phyloP scores from a whole-genome alignment of 2,797 vertebrate species.

The Momotus momota region DNA sequence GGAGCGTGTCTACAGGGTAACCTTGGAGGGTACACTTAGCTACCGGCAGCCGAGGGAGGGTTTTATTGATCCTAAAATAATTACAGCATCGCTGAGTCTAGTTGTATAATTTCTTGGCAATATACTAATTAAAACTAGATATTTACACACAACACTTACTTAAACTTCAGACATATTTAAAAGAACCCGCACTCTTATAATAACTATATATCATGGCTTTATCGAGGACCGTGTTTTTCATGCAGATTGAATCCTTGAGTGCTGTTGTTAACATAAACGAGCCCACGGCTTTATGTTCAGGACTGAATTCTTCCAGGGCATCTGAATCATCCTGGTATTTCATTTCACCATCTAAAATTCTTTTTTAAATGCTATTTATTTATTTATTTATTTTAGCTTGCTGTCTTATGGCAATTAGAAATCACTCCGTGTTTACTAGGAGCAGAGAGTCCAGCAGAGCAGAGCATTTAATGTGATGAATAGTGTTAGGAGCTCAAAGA shows the following conservation, averaged over 20 bases:
- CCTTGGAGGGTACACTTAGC: neutral
- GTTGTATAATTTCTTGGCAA: slow-evolving; percentile 48
- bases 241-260: neutral
- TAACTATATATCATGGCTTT: neutral
- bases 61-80: slow-evolving; percentile 34
- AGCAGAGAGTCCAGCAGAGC: slow-evolving; percentile 47
- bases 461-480: slow-evolving; percentile 13
- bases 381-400: neutral
- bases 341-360: slow-evolving; percentile 1
- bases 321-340: slow-evolving; percentile 54
- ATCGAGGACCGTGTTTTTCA: neutral
- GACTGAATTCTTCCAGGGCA: slow-evolving; percentile 13
- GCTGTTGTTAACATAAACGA: slow-evolving; percentile 7
- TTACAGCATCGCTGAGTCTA: neutral
- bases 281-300: neutral
- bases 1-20: accelerated
- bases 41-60: neutral
- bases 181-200: neutral
- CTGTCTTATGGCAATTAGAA: slow-evolving; percentile 27
- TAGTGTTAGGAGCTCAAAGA: slow-evolving; percentile 37
- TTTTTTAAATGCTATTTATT: neutral
- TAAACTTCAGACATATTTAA: slow-evolving; percentile 39
- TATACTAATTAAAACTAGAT: slow-evolving; percentile 43
- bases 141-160: slow-evolving; percentile 34
- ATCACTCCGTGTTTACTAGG: neutral